Base-by-base conservation (phyloP, 1,140 invertebrate species). In the Pararge aegeria region DNA sequence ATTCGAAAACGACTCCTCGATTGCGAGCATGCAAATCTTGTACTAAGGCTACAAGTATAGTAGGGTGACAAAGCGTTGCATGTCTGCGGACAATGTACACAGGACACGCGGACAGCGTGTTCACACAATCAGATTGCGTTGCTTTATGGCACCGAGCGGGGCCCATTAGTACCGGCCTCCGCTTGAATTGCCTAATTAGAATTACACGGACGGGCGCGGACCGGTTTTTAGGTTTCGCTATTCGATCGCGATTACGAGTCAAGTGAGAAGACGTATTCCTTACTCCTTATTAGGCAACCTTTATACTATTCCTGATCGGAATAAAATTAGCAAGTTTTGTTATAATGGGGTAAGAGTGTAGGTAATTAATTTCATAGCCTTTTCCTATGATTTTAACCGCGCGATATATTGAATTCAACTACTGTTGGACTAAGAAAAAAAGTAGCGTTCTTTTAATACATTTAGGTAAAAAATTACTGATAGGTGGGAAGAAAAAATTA, bases 101-200 rank as follows among this genome's bases (percentile, higher is more conserved):
- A n/a, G 68, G 74, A 78, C 79, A 78, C 70, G 65, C 68, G 68
- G 76, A 80, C 83, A 81, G 66, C 75, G 76, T 82, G 84, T 85
- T 85, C 84, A 87, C 83, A 84, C 80, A 75, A 86, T 88, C 83
- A 81, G 83, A 88, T 88, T 80, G 77, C 64, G 73, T 49, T 78
- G 72, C 64, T 87, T 87, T 85, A 83, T 80, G 70, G 80, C 74
- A 72, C 66, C 75, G 70, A 72, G 60, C 64, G 60, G 53, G 70
- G 50, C 55, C 80, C 81, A 86, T 88, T 88, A 88, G 78, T 72
- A 64, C 64, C 59, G 64, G 49, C 65, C 68, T 70, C 71, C 70
- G 70, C 72, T 67, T 71, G 80, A 73, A 82, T 86, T 83, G 81
- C 78, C 85, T 88, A 88, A 88, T 88, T 88, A 88, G 83, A 86